Percentiles rank a stretch among this genome's conserved stretches.
These are phyloP conservation scores for Nezara viridula DNA, from an alignment of 2,888 invertebrate species.

Conservation along the genomic window DNA sequence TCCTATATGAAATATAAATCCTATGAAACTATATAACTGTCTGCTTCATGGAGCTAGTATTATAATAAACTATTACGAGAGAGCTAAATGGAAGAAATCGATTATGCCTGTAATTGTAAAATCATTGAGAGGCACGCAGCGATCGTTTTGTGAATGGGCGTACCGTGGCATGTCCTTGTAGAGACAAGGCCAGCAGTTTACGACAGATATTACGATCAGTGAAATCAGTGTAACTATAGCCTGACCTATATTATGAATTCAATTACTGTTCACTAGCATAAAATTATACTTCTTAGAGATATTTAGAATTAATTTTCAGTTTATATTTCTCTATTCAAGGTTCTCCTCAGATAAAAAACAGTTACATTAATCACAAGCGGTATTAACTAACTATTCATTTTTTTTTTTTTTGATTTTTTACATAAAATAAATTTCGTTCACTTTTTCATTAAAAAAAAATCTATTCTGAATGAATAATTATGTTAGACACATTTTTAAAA, in stretches of 20 bases:
- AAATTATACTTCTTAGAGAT: background rate
- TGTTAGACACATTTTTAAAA: too few species aligned
- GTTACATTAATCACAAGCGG: background rate
- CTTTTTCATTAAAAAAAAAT: too few species aligned
- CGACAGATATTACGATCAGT: conserved; percentile 24
- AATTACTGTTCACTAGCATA: background rate
- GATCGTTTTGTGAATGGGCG: conserved; percentile 14
- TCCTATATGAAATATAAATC: too few species aligned
- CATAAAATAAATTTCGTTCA: too few species aligned
- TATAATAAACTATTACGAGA: background rate
- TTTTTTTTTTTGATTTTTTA: too few species aligned
- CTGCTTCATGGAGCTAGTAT: background rate
- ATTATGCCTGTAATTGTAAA: background rate
- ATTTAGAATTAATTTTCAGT: background rate
- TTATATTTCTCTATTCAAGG: background rate
- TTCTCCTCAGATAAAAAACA: background rate
- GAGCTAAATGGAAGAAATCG: background rate
- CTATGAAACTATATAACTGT: too few species aligned
- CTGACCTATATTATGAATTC: conserved; percentile 19
- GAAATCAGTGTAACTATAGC: background rate
- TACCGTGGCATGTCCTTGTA: background rate
- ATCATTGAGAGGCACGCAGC: background rate
- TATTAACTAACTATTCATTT: too few species aligned
- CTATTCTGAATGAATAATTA: too few species aligned
- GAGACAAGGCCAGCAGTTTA: background rate